Conservation (phyloP, 2,888 invertebrate genomes). For the Hypercompe scribonia region DNA sequence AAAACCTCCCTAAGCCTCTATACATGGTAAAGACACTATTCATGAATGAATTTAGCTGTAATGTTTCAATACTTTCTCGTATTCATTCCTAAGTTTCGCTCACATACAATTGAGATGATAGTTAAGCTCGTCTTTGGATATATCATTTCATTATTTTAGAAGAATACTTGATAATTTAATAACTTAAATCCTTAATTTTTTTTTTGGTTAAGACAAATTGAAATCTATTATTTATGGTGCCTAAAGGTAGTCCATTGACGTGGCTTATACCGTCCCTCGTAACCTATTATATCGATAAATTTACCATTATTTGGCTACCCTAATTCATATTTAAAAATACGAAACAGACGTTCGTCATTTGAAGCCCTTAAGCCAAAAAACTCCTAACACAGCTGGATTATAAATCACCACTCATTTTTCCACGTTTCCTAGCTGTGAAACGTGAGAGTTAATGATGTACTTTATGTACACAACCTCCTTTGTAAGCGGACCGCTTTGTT, state of each 20-base stretch:
- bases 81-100: no score
- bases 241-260: neutral
- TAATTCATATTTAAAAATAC: neutral
- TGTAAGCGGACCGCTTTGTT: slow-evolving; percentile 8
- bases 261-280: neutral
- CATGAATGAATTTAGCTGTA: no score
- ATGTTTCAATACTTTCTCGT: no score
- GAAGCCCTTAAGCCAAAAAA: neutral
- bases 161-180: neutral
- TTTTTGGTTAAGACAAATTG: neutral
- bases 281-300: neutral
- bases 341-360: neutral
- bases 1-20: no score
- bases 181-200: neutral
- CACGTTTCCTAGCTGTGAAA: slow-evolving; percentile 8
- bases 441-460: slow-evolving; percentile 50
- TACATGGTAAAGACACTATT: no score
- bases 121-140: no score
- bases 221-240: neutral
- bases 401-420: slow-evolving; percentile 4
- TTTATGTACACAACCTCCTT: slow-evolving; percentile 42
- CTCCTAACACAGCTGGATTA: neutral
- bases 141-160: neutral
- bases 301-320: neutral
- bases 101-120: no score